A percentile compares a stretch with the other conserved stretches of the same genome.
Evolutionary conservation across 2,888 invertebrate genomes (phyloP).

Genomic region (Frankliniella intonsa): DNA sequence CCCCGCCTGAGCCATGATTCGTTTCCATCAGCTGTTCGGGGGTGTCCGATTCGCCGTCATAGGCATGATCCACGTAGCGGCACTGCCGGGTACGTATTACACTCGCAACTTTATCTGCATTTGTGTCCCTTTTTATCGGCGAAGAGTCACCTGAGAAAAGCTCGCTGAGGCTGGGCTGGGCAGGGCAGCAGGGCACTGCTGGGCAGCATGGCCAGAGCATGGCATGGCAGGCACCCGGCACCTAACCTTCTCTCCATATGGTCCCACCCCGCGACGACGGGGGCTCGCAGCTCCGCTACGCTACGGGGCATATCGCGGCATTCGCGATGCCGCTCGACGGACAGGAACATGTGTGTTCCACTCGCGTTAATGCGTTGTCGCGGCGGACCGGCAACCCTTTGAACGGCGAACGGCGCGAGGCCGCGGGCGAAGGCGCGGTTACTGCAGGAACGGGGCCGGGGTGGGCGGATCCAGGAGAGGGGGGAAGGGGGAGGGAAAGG

Average conservation of each 20-base stretch:
- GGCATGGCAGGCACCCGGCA: not conserved
- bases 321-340: no score
- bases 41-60: conserved; percentile 53
- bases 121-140: no score
- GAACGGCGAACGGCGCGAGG: no score
- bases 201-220: not conserved
- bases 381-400: no score
- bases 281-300: not conserved
- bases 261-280: not conserved
- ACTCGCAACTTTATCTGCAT: no score
- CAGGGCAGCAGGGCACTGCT: no score
- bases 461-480: not conserved
- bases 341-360: no score
- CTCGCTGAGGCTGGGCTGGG: not conserved
- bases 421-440: no score
- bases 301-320: no score
- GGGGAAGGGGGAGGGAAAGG: not conserved
- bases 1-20: conserved; percentile 42
- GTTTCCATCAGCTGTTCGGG: conserved; percentile 49
- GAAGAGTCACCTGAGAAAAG: not conserved
- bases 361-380: no score
- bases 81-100: conserved; percentile 61
- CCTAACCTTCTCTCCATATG: conserved; percentile 29
- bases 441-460: not conserved
- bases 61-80: conserved; percentile 67